Evolutionary conservation across 2,797 vertebrate species (phyloP).

Genomic region (Lates japonicus): DNA sequence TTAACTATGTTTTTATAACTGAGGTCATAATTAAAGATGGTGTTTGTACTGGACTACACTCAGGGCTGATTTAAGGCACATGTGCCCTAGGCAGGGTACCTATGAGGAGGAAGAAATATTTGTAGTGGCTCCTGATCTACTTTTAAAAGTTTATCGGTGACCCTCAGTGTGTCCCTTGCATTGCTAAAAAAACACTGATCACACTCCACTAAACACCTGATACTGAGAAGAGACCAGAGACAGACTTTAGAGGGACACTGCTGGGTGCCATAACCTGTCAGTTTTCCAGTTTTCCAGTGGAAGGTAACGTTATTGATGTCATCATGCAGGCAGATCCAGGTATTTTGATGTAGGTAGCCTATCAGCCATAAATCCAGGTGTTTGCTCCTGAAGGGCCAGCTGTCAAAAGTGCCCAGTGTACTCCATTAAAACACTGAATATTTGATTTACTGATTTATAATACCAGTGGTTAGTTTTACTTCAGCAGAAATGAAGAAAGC

Average conservation of each 20-base stretch:
- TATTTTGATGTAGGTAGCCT: not conserved
- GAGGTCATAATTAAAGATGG: not conserved
- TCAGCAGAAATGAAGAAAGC: not conserved
- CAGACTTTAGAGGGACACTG: not conserved
- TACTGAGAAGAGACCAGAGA: not conserved
- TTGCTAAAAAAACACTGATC: not conserved
- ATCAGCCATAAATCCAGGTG: not conserved
- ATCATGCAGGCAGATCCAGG: not conserved
- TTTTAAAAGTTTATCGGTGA: not conserved
- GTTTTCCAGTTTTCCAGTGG: not conserved
- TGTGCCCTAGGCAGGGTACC: not conserved
- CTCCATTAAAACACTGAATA: not conserved
- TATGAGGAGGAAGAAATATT: not conserved
- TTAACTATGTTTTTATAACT: not conserved
- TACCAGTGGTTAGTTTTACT: not conserved
- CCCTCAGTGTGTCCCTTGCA: not conserved
- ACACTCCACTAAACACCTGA: not conserved
- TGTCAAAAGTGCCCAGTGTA: not conserved
- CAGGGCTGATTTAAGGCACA: not conserved
- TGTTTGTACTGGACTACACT: not conserved
- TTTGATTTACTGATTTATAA: no score
- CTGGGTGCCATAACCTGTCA: not conserved
- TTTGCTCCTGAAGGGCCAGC: not conserved
- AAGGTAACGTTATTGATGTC: not conserved
- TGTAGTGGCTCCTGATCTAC: not conserved